phyloP scores from a whole-genome alignment of 35 echinoderm and acorn worm species.

The Chiridota heheva region DNA sequence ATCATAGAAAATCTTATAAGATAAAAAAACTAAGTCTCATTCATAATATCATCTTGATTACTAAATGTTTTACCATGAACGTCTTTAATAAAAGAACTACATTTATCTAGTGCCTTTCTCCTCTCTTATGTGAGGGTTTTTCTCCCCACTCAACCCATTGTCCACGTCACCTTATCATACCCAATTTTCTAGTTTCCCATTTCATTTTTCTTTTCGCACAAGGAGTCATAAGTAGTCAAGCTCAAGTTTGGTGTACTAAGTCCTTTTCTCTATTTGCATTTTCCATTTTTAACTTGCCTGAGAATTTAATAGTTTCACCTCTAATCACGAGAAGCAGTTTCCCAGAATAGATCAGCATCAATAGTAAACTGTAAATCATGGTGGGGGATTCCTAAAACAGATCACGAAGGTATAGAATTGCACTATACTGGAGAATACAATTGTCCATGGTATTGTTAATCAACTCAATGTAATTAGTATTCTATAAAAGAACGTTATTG shows the following conservation, averaged over 20 bases:
- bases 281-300: not conserved
- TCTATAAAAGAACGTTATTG: not conserved
- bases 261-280: not conserved
- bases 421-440: too few relatives aligned
- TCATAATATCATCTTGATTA: not conserved
- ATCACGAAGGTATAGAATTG: too few relatives aligned
- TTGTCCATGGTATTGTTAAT: not conserved
- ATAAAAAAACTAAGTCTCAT: constrained; percentile 3
- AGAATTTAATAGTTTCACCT: not conserved
- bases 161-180: not conserved
- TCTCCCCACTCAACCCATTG: not conserved
- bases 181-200: not conserved
- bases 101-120: not conserved
- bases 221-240: too few relatives aligned
- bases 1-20: too few relatives aligned
- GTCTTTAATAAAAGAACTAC: not conserved
- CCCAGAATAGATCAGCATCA: not conserved
- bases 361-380: not conserved
- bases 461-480: not conserved
- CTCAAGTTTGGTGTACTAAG: not conserved
- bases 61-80: not conserved
- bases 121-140: not conserved
- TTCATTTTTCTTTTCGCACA: not conserved
- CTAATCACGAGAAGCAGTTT: not conserved
- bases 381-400: not conserved